Evolutionary conservation across 2,113 vertebrate genomes (phyloP).

Genomic region (Semicossyphus pulcher): DNA sequence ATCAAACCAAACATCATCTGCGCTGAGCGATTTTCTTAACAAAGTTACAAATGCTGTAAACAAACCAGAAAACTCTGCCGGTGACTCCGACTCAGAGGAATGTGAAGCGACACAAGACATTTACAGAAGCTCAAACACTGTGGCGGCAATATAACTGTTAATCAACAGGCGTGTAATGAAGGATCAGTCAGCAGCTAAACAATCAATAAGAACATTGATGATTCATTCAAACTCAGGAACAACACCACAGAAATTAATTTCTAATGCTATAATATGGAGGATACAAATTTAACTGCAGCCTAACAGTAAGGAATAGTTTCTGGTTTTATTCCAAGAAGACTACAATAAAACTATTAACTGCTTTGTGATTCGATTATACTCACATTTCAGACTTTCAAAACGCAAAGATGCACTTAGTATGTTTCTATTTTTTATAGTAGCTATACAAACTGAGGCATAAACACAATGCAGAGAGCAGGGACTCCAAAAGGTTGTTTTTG

Average conservation of each 20-base stretch:
- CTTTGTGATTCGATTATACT: background rate
- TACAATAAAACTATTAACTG: background rate
- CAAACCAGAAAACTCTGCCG: background rate
- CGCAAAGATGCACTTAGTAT: background rate
- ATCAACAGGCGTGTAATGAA: background rate
- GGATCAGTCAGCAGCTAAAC: slow-evolving; percentile 17
- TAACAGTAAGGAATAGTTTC: background rate
- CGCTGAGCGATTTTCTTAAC: slow-evolving; percentile 23
- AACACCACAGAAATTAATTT: background rate
- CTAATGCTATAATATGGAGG: too few relatives aligned
- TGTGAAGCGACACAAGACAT: slow-evolving; percentile 11
- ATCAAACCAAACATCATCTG: slow-evolving; percentile 16
- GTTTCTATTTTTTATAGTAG: background rate
- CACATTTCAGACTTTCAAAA: background rate
- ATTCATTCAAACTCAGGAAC: slow-evolving; percentile 27
- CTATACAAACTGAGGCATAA: background rate
- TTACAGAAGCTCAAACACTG: background rate
- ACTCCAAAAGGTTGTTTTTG: background rate
- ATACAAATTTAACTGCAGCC: background rate
- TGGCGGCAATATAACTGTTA: background rate
- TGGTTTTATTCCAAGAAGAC: slow-evolving; percentile 1
- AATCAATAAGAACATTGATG: slow-evolving; percentile 18
- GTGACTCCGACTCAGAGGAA: slow-evolving; percentile 20
- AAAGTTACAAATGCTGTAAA: slow-evolving; percentile 41
- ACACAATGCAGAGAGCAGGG: background rate